phyloP scores from a whole-genome alignment of 1,140 invertebrate species.

The Drosophila azteca region DNA sequence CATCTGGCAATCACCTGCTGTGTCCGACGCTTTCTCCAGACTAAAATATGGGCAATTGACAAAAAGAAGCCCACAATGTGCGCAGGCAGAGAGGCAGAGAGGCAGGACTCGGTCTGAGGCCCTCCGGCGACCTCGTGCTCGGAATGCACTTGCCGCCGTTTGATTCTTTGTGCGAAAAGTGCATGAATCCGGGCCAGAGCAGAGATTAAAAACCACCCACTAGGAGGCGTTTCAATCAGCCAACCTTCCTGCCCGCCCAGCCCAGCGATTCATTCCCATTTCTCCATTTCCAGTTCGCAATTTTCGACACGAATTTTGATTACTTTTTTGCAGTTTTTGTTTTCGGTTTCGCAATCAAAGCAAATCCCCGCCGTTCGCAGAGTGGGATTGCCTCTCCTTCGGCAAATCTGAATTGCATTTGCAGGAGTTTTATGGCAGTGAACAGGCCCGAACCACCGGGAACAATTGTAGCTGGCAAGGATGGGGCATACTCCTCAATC shows the following conservation, averaged over 20 bases:
- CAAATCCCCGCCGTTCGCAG: conserved; percentile 20
- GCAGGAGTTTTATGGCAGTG: background rate
- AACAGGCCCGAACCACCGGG: too few species aligned
- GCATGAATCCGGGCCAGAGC: conserved; percentile 26
- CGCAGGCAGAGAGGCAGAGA: conserved; percentile 1
- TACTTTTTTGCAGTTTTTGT: conserved; percentile 43
- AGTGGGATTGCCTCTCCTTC: conserved; percentile 8
- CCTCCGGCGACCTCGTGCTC: too few species aligned
- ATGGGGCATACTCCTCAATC: too few species aligned
- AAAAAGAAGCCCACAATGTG: background rate
- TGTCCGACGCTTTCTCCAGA: background rate
- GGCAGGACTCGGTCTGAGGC: too few species aligned
- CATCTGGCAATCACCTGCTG: conserved; percentile 13
- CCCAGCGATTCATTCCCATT: conserved; percentile 8
- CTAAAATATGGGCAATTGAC: conserved; percentile 12
- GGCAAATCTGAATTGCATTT: conserved; percentile 22
- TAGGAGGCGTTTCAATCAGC: conserved; percentile 51
- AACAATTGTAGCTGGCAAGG: too few species aligned
- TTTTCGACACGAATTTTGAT: conserved; percentile 55
- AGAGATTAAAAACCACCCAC: conserved; percentile 58
- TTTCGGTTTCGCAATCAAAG: conserved; percentile 44
- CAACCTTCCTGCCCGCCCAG: conserved; percentile 29
- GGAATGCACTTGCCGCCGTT: conserved; percentile 7
- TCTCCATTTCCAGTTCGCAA: conserved; percentile 15
- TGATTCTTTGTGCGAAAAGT: conserved; percentile 33